phyloP scores from a whole-genome alignment of 2,113 vertebrate genomes.

The Cyrtonyx montezumae region DNA sequence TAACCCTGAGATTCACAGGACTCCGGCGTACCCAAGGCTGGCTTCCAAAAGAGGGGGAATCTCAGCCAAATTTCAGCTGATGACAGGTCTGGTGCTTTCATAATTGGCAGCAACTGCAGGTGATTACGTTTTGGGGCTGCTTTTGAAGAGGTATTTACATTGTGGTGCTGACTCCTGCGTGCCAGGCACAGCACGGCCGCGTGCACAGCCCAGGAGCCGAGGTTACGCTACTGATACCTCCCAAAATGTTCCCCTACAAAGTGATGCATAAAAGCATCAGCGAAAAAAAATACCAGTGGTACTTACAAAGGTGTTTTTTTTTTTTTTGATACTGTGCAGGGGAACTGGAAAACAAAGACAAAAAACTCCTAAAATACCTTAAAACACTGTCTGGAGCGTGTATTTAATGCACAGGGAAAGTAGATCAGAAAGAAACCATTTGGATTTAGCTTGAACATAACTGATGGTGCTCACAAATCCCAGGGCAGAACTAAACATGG shows the following conservation, averaged over 20 bases:
- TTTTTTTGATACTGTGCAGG: neutral
- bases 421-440: neutral
- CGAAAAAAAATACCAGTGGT: neutral
- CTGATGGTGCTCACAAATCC: conserved; percentile 1
- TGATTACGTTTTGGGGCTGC: conserved; percentile 1
- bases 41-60: neutral
- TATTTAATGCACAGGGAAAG: neutral
- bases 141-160: conserved; percentile 36
- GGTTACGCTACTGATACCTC: neutral
- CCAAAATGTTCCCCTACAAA: neutral
- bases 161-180: neutral
- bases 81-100: conserved; percentile 33
- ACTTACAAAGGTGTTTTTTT: neutral
- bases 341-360: neutral
- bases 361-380: neutral
- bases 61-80: conserved; percentile 5
- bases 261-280: neutral
- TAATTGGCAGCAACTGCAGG: conserved; percentile 14
- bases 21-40: neutral
- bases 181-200: neutral
- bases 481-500: conserved; percentile 31
- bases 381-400: neutral
- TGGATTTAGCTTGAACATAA: neutral
- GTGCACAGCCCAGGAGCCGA: neutral
- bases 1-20: neutral